Percentiles rank a stretch among this genome's conserved stretches.
Conservation (phyloP, 2,888 invertebrate genomes). For the Caenorhabditis macrosperma region DNA sequence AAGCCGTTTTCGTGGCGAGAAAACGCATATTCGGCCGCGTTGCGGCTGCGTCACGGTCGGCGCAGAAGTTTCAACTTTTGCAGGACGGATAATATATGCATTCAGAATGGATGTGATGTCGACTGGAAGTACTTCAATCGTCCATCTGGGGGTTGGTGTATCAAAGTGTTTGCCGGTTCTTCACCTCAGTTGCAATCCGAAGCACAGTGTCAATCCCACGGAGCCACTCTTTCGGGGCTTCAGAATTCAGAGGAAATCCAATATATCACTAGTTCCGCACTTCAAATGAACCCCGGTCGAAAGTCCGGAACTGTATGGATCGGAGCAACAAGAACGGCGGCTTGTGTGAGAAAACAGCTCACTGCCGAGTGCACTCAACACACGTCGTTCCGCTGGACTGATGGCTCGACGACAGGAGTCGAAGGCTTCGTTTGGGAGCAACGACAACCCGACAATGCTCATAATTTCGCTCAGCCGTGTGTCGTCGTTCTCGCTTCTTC, state of each 20-base stretch:
- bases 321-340: neutral
- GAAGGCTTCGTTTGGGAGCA: neutral
- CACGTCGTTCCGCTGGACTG: neutral
- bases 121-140: constrained; percentile 3
- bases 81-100: too few species aligned
- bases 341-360: neutral
- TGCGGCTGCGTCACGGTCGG: too few species aligned
- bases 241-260: neutral
- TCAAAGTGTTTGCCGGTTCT: neutral
- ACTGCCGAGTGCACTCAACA: neutral
- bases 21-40: too few species aligned
- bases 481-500: too few species aligned
- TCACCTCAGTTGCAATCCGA: too few species aligned
- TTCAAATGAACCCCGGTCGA: too few species aligned
- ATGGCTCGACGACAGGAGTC: neutral
- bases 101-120: neutral
- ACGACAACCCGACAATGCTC: neutral
- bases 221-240: neutral
- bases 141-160: constrained; percentile 6
- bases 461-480: too few species aligned
- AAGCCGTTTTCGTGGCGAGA: too few species aligned
- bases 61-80: too few species aligned
- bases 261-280: neutral
- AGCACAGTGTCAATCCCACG: neutral
- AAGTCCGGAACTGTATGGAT: too few species aligned